A percentile compares a stretch with the other conserved stretches of the same genome.
phyloP scores from a whole-genome alignment of 2,113 vertebrate genomes.

The Paradoxurus hermaphroditus region DNA sequence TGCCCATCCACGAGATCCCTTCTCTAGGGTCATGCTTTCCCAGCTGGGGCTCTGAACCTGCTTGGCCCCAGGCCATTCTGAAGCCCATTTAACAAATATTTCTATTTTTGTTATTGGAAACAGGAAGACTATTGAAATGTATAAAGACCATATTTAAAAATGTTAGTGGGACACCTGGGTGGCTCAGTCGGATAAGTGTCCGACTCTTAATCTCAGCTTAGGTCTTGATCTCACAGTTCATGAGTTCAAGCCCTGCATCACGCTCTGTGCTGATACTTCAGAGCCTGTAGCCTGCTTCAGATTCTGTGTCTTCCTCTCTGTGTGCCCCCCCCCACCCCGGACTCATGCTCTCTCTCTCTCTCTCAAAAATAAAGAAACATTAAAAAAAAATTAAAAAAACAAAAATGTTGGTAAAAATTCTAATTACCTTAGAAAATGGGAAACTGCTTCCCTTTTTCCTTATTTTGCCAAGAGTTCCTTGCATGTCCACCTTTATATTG shows the following conservation, averaged over 20 bases:
- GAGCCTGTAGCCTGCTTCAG: too few species aligned
- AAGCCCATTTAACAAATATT: background rate
- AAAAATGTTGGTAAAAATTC: background rate
- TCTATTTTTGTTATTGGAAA: background rate
- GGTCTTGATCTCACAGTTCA: too few species aligned
- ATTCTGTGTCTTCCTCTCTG: too few species aligned
- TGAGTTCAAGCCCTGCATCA: too few species aligned
- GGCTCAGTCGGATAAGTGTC: too few species aligned
- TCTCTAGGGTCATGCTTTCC: background rate
- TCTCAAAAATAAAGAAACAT: too few species aligned
- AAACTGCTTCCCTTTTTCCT: background rate
- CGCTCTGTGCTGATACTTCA: too few species aligned
- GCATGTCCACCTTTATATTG: background rate
- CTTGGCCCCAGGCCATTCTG: background rate
- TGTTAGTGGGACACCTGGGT: background rate
- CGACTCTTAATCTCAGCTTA: too few species aligned
- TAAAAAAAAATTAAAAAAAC: background rate
- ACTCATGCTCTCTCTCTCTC: too few species aligned
- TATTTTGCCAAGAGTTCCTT: background rate
- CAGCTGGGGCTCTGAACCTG: too few species aligned
- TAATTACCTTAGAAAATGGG: background rate
- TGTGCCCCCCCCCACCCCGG: too few species aligned
- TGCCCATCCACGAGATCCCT: rapidly evolving
- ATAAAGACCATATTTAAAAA: background rate
- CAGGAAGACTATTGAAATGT: background rate